A percentile compares a stretch with the other conserved stretches of the same genome.
phyloP scores from a whole-genome alignment of 2,113 vertebrate genomes.

The Gambusia affinis region DNA sequence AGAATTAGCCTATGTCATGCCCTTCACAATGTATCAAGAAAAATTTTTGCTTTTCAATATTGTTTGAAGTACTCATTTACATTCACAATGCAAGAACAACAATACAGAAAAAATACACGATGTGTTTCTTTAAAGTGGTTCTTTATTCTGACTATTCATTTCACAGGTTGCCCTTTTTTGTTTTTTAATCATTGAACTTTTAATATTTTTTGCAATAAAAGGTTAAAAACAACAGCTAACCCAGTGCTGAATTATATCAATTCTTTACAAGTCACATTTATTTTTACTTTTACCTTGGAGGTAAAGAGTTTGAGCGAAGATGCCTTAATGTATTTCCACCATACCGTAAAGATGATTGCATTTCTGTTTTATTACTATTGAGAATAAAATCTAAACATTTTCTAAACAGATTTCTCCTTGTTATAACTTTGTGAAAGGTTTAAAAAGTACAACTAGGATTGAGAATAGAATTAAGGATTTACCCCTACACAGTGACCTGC shows the following conservation, averaged over 20 bases:
- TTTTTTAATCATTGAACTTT: conserved; percentile 77
- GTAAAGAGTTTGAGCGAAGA: conserved; percentile 56
- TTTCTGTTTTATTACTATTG: conserved; percentile 78
- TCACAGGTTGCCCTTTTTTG: conserved; percentile 70
- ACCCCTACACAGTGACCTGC: not conserved
- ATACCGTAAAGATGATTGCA: conserved; percentile 70
- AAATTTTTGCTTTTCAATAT: conserved; percentile 51
- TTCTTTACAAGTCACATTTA: conserved; percentile 16
- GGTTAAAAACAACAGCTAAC: conserved; percentile 50
- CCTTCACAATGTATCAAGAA: conserved; percentile 42
- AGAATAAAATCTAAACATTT: conserved; percentile 80
- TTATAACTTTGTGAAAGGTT: conserved; percentile 5
- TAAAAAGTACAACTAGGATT: not conserved
- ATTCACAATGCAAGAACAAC: conserved; percentile 40
- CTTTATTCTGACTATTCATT: conserved; percentile 60
- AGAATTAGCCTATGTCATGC: conserved; percentile 56
- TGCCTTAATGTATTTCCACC: conserved; percentile 77
- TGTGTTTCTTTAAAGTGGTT: conserved; percentile 51
- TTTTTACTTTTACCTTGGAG: conserved; percentile 19
- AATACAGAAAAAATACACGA: conserved; percentile 19
- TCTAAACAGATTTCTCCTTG: conserved; percentile 41
- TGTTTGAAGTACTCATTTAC: conserved; percentile 32
- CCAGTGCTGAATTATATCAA: conserved; percentile 42
- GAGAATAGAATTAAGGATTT: not conserved
- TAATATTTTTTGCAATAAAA: conserved; percentile 79